Conservation (phyloP, 1,140 invertebrate genomes). For the Zaprionus davidi region DNA sequence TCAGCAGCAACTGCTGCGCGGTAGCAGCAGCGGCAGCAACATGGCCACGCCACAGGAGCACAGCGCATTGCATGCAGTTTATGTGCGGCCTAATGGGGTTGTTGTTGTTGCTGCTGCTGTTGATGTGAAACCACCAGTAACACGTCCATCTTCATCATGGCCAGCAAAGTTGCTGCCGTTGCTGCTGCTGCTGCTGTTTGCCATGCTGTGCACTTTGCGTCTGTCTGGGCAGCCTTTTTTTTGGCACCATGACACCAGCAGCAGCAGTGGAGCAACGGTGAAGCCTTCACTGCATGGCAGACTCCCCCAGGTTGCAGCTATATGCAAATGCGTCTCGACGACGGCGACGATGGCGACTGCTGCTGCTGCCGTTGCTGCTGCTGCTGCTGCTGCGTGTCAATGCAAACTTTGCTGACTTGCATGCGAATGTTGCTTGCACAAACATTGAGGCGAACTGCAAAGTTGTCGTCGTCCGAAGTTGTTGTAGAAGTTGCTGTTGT, state of each 20-base stretch:
- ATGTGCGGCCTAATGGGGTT: constrained; percentile 78
- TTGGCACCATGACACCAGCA: constrained; percentile 75
- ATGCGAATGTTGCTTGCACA: constrained; percentile 82
- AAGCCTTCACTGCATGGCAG: constrained; percentile 19
- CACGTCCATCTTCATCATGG: constrained; percentile 80
- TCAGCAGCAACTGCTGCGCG: constrained; percentile 56
- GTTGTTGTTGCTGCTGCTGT: constrained; percentile 55
- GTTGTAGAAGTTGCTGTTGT: constrained; percentile 54
- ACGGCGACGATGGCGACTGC: constrained; percentile 4
- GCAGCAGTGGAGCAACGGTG: constrained; percentile 44
- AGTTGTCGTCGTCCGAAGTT: constrained; percentile 61
- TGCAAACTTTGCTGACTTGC: constrained; percentile 84
- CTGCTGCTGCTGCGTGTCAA: constrained; percentile 78
- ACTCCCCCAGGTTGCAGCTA: constrained; percentile 48
- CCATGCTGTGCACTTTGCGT: constrained; percentile 73
- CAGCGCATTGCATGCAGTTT: constrained; percentile 72
- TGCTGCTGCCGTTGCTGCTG: constrained; percentile 42
- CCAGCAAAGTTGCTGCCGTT: constrained; percentile 42
- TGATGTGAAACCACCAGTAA: constrained; percentile 79
- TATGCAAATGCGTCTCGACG: constrained; percentile 73
- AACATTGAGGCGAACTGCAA: constrained; percentile 81
- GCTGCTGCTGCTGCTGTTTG: constrained; percentile 43
- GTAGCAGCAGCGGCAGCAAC: constrained; percentile 63
- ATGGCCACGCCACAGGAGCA: constrained; percentile 78
- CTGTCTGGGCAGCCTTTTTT: constrained; percentile 66